Percentiles rank a stretch among this genome's conserved stretches.
Conservation (phyloP, 1,140 invertebrate species). For the Drosophila busckii region DNA sequence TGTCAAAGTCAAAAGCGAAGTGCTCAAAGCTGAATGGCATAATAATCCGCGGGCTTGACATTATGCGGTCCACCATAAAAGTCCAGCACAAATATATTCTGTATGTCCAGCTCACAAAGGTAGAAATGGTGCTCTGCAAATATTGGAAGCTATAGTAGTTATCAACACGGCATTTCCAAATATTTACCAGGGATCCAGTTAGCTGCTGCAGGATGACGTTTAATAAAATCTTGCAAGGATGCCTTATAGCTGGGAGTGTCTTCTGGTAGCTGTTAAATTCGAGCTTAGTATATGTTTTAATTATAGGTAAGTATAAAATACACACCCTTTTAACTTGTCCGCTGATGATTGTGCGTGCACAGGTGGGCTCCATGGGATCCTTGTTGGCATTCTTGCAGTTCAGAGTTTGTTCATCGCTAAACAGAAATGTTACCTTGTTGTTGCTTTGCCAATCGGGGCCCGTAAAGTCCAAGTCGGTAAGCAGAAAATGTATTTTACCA, state of each 20-base stretch:
- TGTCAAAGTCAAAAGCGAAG: not conserved
- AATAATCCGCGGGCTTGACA: slow-evolving; percentile 83
- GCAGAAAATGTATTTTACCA: slow-evolving; percentile 88
- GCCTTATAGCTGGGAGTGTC: slow-evolving; percentile 81
- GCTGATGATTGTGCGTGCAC: slow-evolving; percentile 86
- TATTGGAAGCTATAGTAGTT: too few relatives aligned
- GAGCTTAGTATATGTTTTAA: not conserved
- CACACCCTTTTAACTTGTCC: slow-evolving; percentile 85
- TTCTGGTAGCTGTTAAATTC: slow-evolving; percentile 80
- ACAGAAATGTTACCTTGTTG: slow-evolving; percentile 83
- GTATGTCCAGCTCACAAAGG: slow-evolving; percentile 86
- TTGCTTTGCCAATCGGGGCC: slow-evolving; percentile 84
- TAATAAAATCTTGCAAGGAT: slow-evolving; percentile 83
- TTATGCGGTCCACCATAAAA: slow-evolving; percentile 87
- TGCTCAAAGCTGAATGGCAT: slow-evolving; percentile 34
- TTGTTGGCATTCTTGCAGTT: slow-evolving; percentile 83
- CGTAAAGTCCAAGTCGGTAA: slow-evolving; percentile 87
- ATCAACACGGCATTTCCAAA: too few relatives aligned
- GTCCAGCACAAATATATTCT: slow-evolving; percentile 85
- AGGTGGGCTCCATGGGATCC: slow-evolving; percentile 90
- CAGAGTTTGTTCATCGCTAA: slow-evolving; percentile 84
- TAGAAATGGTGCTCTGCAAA: slow-evolving; percentile 86
- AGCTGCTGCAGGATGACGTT: slow-evolving; percentile 85
- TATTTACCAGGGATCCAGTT: slow-evolving; percentile 82
- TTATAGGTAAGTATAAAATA: not conserved